phyloP scores from a whole-genome alignment of 1,140 invertebrate genomes.

The Musca domestica region DNA sequence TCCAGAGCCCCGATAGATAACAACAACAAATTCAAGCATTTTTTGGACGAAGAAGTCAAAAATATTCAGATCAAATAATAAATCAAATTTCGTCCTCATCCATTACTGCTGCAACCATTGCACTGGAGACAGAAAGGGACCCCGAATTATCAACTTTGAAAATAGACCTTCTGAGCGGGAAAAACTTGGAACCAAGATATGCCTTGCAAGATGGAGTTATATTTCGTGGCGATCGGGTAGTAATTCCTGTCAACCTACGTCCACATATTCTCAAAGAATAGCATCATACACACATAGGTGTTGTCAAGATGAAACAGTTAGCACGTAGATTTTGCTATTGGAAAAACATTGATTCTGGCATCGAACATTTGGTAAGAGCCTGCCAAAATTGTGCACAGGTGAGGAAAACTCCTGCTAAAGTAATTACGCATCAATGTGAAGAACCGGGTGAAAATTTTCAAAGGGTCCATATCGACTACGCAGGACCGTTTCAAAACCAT shows the following conservation, averaged over 20 bases:
- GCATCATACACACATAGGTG: constrained; percentile 4
- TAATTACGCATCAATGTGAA: constrained; percentile 5
- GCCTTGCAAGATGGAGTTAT: neutral
- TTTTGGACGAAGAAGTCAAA: neutral
- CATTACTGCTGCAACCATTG: neutral
- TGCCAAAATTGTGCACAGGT: constrained; percentile 3
- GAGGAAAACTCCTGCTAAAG: neutral
- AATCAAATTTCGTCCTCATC: constrained; percentile 16
- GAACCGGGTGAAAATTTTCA: neutral
- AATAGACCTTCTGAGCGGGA: neutral
- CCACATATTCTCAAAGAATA: neutral
- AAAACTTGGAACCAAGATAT: neutral
- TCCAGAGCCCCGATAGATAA: constrained; percentile 14
- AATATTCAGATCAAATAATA: neutral
- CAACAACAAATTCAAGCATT: constrained; percentile 11
- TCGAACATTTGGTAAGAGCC: neutral
- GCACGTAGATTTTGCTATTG: constrained; percentile 20
- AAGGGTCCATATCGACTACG: constrained; percentile 36
- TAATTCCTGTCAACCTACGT: neutral
- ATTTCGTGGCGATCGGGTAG: too few relatives aligned
- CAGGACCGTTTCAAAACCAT: constrained; percentile 32
- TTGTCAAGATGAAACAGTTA: constrained; percentile 4
- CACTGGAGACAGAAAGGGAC: constrained; percentile 5
- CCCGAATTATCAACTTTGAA: neutral
- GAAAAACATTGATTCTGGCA: constrained; percentile 11